Evolutionary conservation across 1,140 invertebrate species (phyloP).

Genomic region (Drosophila lowei): DNA sequence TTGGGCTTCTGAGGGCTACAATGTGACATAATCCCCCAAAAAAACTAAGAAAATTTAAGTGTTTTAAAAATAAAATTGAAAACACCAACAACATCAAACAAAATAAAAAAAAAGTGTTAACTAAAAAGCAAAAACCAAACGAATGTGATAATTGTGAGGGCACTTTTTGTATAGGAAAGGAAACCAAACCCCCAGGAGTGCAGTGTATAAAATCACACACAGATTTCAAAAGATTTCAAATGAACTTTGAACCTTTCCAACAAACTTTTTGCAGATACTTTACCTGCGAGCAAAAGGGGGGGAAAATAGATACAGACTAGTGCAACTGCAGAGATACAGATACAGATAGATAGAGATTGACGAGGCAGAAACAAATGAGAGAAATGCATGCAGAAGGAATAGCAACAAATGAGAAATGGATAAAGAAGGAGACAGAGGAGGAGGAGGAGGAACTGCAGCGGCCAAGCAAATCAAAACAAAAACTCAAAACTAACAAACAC

Average conservation of each 20-base stretch:
- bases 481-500: slow-evolving; percentile 73
- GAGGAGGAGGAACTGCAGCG: slow-evolving; percentile 29
- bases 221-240: slow-evolving; percentile 4
- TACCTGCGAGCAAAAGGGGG: neutral
- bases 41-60: slow-evolving; percentile 66
- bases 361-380: no score
- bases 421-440: slow-evolving; percentile 2
- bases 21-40: slow-evolving; percentile 66
- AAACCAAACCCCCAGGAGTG: slow-evolving; percentile 1
- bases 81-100: slow-evolving; percentile 59
- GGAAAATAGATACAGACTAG: neutral
- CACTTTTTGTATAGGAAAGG: slow-evolving; percentile 34
- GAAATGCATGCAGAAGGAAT: neutral
- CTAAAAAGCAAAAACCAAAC: slow-evolving; percentile 18
- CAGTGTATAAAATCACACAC: slow-evolving; percentile 32
- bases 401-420: neutral
- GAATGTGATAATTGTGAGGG: slow-evolving; percentile 6
- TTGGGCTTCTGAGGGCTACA: slow-evolving; percentile 25
- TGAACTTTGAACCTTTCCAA: slow-evolving; percentile 61
- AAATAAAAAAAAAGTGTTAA: slow-evolving; percentile 42
- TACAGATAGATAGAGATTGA: neutral
- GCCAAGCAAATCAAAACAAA: slow-evolving; percentile 75
- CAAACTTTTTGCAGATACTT: slow-evolving; percentile 28
- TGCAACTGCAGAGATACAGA: slow-evolving; percentile 14
- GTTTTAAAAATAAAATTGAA: slow-evolving; percentile 78